phyloP scores from a whole-genome alignment of 2,113 vertebrate genomes.

The Pogonocichla stellata region DNA sequence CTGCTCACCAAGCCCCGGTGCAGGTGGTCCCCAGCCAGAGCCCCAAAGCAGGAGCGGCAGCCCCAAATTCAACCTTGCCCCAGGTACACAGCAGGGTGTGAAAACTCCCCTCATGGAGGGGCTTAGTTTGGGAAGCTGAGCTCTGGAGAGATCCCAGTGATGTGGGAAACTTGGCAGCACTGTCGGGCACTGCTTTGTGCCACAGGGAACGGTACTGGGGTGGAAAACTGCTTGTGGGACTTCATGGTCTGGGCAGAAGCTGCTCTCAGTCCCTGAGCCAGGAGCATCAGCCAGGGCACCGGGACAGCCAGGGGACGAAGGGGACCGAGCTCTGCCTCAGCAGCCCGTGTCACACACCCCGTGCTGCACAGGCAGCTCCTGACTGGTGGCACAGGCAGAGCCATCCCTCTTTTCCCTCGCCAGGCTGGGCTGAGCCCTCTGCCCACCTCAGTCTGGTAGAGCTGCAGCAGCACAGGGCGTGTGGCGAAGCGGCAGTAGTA shows the following conservation, averaged over 20 bases:
- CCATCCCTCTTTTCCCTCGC: rapidly evolving
- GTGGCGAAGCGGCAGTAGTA: conserved; percentile 92
- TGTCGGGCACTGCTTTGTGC: background rate
- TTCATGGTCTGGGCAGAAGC: background rate
- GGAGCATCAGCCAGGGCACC: background rate
- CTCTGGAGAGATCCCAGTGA: background rate
- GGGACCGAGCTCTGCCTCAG: background rate
- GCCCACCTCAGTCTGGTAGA: conserved; percentile 92
- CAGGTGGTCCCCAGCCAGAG: background rate
- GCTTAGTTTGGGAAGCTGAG: background rate
- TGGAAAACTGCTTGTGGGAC: background rate
- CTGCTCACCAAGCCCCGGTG: background rate
- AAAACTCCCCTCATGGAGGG: rapidly evolving
- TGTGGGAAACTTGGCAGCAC: background rate
- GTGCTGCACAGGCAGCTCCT: rapidly evolving
- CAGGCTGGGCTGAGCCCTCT: background rate
- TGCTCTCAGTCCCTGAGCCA: background rate
- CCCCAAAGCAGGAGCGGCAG: background rate
- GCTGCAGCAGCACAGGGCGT: conserved; percentile 85
- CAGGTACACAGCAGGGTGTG: rapidly evolving
- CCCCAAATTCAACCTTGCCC: background rate
- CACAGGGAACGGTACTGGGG: rapidly evolving
- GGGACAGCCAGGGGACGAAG: rapidly evolving
- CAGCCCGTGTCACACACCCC: rapidly evolving
- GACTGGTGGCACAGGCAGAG: background rate